Conservation (phyloP, 2,888 invertebrate genomes). For the Aleiodes testaceus region DNA sequence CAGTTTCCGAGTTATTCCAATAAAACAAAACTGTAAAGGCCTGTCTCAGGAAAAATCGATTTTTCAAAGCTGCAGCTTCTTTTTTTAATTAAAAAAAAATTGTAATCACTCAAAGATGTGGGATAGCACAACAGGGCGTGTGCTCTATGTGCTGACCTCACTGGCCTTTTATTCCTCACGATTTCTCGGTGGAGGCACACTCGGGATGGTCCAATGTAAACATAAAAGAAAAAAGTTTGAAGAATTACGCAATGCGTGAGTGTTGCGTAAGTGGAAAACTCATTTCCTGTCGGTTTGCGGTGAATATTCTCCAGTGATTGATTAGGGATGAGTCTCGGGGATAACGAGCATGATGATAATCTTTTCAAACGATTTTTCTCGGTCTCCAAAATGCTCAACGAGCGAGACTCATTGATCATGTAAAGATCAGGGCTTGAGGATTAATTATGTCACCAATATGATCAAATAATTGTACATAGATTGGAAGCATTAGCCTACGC, state of each 20-base stretch:
- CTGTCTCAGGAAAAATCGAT: too few relatives aligned
- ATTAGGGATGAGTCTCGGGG: too few relatives aligned
- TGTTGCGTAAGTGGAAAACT: constrained; percentile 29
- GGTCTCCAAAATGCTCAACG: too few relatives aligned
- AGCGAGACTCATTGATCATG: too few relatives aligned
- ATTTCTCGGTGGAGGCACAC: background rate
- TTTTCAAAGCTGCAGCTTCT: too few relatives aligned
- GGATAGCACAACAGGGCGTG: background rate
- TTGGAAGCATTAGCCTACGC: constrained; percentile 44
- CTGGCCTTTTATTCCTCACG: constrained; percentile 10
- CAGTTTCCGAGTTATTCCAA: too few relatives aligned
- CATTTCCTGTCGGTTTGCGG: constrained; percentile 38
- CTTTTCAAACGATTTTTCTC: too few relatives aligned
- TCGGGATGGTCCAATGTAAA: background rate
- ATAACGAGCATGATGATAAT: too few relatives aligned
- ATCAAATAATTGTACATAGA: constrained; percentile 23
- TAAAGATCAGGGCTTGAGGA: constrained; percentile 2
- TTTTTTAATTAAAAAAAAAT: background rate
- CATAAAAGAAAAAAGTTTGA: background rate
- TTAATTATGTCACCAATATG: constrained; percentile 7
- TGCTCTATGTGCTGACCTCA: background rate
- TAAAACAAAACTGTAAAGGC: too few relatives aligned
- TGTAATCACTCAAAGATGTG: background rate
- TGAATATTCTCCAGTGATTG: background rate
- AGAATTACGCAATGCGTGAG: background rate